Base-by-base conservation (phyloP, 2,797 vertebrate genomes). In the Falco berigora region DNA sequence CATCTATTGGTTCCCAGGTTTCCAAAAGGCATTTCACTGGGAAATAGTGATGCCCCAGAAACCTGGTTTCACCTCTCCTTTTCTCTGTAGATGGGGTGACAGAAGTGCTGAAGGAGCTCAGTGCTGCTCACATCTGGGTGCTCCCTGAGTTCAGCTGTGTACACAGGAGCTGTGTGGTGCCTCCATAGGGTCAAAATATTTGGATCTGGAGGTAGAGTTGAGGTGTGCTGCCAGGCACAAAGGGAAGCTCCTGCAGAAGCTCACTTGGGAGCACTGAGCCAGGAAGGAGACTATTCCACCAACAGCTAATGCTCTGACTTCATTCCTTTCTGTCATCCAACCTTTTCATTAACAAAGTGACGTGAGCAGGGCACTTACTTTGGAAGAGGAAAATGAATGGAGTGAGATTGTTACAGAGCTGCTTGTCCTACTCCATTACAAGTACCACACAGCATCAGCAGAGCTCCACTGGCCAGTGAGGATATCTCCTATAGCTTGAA, bases 391-490 rank as follows among this genome's bases (percentile, higher is more conserved):
- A 52, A 64, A 44, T 14, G 40, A 56, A 32, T 52, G 14, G 62
- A 63, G 16, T 17, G 52, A 47, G 19, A 47, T 23, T 68, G 42
- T 61, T 67, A 25, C 9, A 62, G 49, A 10, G 1, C 52, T 90
- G 38, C 27, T 71, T 73, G 30, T 62, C 42, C 42, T 77, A 10
- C 25, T 78, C 14, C 2, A 1, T 64, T 36, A n/a, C 20, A 69
- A 20, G 52, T 36, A 28, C 8, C 0, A 0, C 53, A 40, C 15
- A 34, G 12, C 62, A 36, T 38, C 34, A 8, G 13, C 50, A 27
- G 40, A 68, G 22, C 27, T 52, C 49, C 3, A 1, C 53, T 4
- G 0, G 9, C 24, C 30, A 30, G 18, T 0, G 0, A 30, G 38
- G 21, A 13, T 52, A 30, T 79, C 24, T 82, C 38, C 24, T 59